Evolutionary conservation across 2,888 invertebrate genomes (phyloP).

Genomic region (Nephrocerus scutellatus): DNA sequence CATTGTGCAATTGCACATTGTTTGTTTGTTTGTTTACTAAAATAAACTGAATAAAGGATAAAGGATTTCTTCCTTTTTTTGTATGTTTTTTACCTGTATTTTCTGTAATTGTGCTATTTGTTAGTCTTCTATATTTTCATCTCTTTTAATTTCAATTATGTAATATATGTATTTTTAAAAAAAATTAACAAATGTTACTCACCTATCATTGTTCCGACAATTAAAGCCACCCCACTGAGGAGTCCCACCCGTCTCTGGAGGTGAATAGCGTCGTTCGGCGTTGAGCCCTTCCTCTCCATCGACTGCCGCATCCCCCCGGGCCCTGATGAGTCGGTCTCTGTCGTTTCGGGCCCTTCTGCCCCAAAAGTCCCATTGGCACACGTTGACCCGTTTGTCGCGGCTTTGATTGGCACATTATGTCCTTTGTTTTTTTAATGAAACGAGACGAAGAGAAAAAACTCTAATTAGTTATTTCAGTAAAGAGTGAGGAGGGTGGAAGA

Average conservation of each 20-base stretch:
- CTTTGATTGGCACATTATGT: conserved; percentile 50
- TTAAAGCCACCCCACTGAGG: conserved; percentile 98
- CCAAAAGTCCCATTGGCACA: conserved; percentile 48
- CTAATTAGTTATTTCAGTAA: too few relatives aligned
- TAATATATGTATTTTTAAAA: conserved; percentile 8
- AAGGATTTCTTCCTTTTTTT: too few relatives aligned
- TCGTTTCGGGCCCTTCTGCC: conserved; percentile 49
- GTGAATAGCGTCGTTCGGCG: conserved; percentile 95
- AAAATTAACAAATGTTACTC: conserved; percentile 38
- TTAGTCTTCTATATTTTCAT: conserved; percentile 1
- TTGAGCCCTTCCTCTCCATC: conserved; percentile 88
- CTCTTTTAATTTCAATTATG: conserved; percentile 4
- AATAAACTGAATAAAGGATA: too few relatives aligned
- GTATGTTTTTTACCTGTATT: too few relatives aligned
- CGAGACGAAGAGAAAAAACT: too few relatives aligned
- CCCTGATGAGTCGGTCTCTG: conserved; percentile 51
- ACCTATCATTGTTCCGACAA: conserved; percentile 98
- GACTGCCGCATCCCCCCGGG: conserved; percentile 50
- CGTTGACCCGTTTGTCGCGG: conserved; percentile 47
- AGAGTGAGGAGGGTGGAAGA: too few relatives aligned
- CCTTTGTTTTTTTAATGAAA: conserved; percentile 34
- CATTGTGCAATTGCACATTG: too few relatives aligned
- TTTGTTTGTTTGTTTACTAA: too few relatives aligned
- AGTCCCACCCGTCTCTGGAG: conserved; percentile 99
- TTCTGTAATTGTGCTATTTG: too few relatives aligned